These are phyloP conservation scores for Hemitrygon akajei DNA, from an alignment of 2,797 vertebrate species.

Conservation along the genomic window DNA sequence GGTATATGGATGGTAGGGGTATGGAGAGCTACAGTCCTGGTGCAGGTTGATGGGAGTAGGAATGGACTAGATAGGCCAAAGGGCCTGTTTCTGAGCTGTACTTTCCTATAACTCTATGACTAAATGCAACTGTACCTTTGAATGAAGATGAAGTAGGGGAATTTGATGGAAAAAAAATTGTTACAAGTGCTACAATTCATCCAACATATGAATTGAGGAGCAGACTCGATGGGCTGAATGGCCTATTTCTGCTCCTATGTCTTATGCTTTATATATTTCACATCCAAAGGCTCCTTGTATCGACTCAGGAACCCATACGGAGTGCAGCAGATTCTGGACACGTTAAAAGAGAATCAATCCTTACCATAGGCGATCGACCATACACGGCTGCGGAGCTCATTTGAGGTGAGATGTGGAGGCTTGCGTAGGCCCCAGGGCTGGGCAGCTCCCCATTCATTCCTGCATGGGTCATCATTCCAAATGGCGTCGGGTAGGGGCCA, in stretches of 20 bases:
- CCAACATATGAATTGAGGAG: no score
- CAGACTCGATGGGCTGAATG: no score
- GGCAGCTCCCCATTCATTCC: slow-evolving; percentile 73
- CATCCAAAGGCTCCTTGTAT: not conserved
- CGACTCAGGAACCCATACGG: not conserved
- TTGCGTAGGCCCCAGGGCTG: slow-evolving; percentile 68
- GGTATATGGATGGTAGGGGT: no score
- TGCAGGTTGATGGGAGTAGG: no score
- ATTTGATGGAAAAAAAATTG: no score
- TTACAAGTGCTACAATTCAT: not conserved
- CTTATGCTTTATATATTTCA: no score
- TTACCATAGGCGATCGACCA: slow-evolving; percentile 75
- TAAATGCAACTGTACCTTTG: not conserved
- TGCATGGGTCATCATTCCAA: slow-evolving; percentile 73
- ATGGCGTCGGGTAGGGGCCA: slow-evolving; percentile 70
- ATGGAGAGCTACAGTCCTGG: no score
- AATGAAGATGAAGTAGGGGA: not conserved
- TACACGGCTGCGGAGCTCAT: slow-evolving; percentile 69
- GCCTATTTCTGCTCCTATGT: no score
- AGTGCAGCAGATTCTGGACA: not conserved
- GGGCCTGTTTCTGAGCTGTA: no score
- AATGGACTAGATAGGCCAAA: no score
- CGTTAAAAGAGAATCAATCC: not conserved
- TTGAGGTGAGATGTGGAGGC: slow-evolving; percentile 77
- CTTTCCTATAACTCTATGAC: no score